Percentiles rank a stretch among this genome's conserved stretches.
phyloP scores from a whole-genome alignment of 2,797 vertebrate species.

The Mormyrus hasselquistii region DNA sequence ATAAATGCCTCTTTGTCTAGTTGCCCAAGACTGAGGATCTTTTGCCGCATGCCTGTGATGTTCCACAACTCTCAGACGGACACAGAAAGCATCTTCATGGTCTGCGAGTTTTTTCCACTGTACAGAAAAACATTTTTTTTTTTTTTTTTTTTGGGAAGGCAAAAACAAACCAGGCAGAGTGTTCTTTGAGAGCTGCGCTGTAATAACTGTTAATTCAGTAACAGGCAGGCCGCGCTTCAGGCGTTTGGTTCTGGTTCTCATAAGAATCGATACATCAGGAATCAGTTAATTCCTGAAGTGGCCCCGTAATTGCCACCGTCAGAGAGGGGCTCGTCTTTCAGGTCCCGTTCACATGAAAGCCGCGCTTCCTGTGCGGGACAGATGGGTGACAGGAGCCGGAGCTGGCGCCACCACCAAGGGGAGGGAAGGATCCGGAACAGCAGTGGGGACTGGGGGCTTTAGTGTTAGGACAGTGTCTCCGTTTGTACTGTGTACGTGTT shows the following conservation, averaged over 20 bases:
- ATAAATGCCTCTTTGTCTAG: not conserved
- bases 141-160: not conserved
- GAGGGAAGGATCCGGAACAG: not conserved
- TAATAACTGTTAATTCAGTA: constrained; percentile 8
- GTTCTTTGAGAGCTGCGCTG: not conserved
- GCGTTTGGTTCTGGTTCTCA: constrained; percentile 8
- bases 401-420: not conserved
- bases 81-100: not conserved
- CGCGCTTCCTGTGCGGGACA: not conserved
- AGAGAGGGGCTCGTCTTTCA: not conserved
- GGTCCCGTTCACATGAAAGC: not conserved
- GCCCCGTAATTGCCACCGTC: constrained; percentile 5
- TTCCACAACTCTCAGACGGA: not conserved
- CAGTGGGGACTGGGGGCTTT: not conserved
- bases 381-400: constrained; percentile 6
- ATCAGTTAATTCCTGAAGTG: constrained; percentile 20
- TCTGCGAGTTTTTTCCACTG: not conserved
- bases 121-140: not conserved
- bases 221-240: constrained; percentile 17
- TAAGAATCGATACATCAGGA: constrained; percentile 8
- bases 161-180: not conserved
- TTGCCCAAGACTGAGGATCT: not conserved
- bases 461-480: not conserved
- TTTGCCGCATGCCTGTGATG: not conserved
- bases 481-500: not conserved